These are phyloP conservation scores for Sinotaia quadrata DNA, from an alignment of 2,888 invertebrate species.

Conservation along the genomic window DNA sequence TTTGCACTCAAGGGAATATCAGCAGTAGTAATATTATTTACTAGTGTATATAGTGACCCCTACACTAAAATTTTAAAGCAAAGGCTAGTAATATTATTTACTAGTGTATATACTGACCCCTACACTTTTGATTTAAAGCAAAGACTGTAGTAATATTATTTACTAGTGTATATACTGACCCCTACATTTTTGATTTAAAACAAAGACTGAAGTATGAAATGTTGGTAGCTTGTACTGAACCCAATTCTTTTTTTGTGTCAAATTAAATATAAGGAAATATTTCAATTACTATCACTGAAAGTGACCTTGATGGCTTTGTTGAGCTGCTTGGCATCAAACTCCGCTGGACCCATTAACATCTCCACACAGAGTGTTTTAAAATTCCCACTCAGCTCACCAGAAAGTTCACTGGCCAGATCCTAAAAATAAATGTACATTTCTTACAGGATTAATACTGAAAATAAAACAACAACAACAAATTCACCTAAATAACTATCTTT, in stretches of 20 bases:
- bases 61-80: too few relatives aligned
- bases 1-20: too few relatives aligned
- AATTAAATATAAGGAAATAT: too few relatives aligned
- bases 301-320: constrained; percentile 69
- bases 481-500: not conserved
- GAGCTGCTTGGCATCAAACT: constrained; percentile 71
- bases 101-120: too few relatives aligned
- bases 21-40: too few relatives aligned
- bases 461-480: not conserved
- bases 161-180: too few relatives aligned
- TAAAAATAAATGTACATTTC: constrained; percentile 29
- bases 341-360: constrained; percentile 65
- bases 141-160: too few relatives aligned
- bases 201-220: not conserved
- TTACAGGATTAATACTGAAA: not conserved
- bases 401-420: constrained; percentile 69
- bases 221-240: not conserved
- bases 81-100: too few relatives aligned
- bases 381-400: constrained; percentile 70
- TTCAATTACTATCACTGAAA: not conserved
- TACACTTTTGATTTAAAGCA: too few relatives aligned
- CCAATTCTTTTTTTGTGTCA: too few relatives aligned
- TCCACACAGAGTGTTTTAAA: constrained; percentile 64
- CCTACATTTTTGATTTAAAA: too few relatives aligned
- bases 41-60: too few relatives aligned